A percentile compares a stretch with the other conserved stretches of the same genome.
phyloP scores from a whole-genome alignment of 2,888 invertebrate species.

The Cosmia trapezina region DNA sequence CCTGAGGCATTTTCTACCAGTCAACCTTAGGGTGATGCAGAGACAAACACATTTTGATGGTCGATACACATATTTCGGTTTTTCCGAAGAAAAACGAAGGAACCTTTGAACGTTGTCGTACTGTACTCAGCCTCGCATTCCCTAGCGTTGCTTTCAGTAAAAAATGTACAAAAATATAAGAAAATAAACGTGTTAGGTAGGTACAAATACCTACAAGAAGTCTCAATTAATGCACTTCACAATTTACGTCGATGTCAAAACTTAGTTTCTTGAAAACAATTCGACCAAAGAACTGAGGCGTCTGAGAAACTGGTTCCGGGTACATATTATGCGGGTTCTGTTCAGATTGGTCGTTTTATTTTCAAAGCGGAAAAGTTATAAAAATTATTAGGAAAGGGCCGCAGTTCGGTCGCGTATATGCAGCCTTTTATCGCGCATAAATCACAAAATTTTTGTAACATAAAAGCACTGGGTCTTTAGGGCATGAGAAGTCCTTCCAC shows the following conservation, averaged over 20 bases:
- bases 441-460: conserved; percentile 54
- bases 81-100: too few species aligned
- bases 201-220: conserved; percentile 2
- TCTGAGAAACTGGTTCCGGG: conserved; percentile 38
- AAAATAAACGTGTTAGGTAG: conserved; percentile 10
- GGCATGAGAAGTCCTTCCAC: conserved; percentile 20
- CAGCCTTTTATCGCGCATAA: conserved; percentile 62
- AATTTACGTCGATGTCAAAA: conserved; percentile 47
- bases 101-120: too few species aligned
- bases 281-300: conserved; percentile 33
- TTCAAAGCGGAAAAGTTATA: conserved; percentile 49
- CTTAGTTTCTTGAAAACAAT: conserved; percentile 45
- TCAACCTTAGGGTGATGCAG: too few species aligned
- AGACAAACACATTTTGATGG: too few species aligned
- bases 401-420: conserved; percentile 40
- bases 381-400: conserved; percentile 51
- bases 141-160: conserved; percentile 1
- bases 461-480: conserved; percentile 41
- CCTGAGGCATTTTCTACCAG: too few species aligned
- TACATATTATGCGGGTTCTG: conserved; percentile 45
- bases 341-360: conserved; percentile 35
- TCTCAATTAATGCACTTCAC: conserved; percentile 30
- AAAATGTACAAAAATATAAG: conserved; percentile 7
- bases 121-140: background rate
- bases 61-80: too few species aligned